Conservation (phyloP, 2,888 invertebrate genomes). For the Xestia rhomboidea region DNA sequence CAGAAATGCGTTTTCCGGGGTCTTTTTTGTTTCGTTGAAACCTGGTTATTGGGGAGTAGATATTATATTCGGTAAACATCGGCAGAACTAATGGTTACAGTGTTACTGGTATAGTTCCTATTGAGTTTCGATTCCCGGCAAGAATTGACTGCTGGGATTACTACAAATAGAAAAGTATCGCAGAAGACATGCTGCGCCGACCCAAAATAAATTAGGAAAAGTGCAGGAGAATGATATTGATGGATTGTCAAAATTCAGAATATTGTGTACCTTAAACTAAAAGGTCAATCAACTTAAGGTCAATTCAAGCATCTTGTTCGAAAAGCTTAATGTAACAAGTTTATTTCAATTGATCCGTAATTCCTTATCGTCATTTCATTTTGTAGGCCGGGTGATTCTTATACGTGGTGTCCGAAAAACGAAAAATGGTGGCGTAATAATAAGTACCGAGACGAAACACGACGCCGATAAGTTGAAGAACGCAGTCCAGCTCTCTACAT, state of each 20-base stretch:
- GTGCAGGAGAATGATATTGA: neutral
- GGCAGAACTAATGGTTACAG: neutral
- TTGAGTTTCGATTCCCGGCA: neutral
- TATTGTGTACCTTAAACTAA: neutral
- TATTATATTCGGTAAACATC: neutral
- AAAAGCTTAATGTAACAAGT: slow-evolving; percentile 6
- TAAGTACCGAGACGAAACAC: no score
- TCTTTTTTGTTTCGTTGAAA: neutral
- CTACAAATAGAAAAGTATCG: neutral
- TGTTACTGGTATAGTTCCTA: neutral
- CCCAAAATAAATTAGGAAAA: neutral
- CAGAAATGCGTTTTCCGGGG: neutral
- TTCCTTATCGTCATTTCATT: neutral
- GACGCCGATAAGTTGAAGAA: no score
- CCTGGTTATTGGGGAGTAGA: neutral
- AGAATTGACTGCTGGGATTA: neutral
- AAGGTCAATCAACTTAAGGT: neutral
- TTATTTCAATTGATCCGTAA: slow-evolving; percentile 22
- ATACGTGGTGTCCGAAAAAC: no score
- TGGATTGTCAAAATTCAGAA: neutral
- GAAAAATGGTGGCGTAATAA: no score
- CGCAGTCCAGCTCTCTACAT: no score
- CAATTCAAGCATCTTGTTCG: neutral
- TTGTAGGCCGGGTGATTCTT: neutral
- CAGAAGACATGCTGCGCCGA: neutral